These are phyloP conservation scores for Osmoderma eremita DNA, from an alignment of 2,888 invertebrate genomes.

Conservation along the genomic window DNA sequence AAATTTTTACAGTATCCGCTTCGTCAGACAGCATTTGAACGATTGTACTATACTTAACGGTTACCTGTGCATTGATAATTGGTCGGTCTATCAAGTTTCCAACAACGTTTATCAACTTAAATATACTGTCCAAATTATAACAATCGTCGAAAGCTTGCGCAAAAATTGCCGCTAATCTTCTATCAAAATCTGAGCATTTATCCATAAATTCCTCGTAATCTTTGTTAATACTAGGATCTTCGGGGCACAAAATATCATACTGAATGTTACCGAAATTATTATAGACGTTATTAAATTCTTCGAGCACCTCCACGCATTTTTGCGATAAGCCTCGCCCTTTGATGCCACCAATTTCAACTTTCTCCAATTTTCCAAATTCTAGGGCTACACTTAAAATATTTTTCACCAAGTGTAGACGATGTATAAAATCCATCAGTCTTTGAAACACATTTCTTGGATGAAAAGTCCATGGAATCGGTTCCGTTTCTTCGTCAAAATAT, in stretches of 20 bases:
- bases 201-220: slow-evolving; percentile 73
- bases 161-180: slow-evolving; percentile 81
- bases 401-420: slow-evolving; percentile 73
- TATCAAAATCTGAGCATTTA: slow-evolving; percentile 77
- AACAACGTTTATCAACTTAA: slow-evolving; percentile 66
- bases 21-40: slow-evolving; percentile 73
- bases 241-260: slow-evolving; percentile 81
- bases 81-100: slow-evolving; percentile 80
- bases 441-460: slow-evolving; percentile 77
- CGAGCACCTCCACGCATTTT: slow-evolving; percentile 57
- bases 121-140: slow-evolving; percentile 70
- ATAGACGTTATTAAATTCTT: slow-evolving; percentile 61
- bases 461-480: slow-evolving; percentile 80
- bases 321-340: slow-evolving; percentile 59
- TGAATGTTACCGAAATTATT: slow-evolving; percentile 66
- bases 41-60: slow-evolving; percentile 73
- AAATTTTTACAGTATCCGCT: slow-evolving; percentile 73
- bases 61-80: slow-evolving; percentile 76
- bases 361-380: slow-evolving; percentile 88
- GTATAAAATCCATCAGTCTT: slow-evolving; percentile 72
- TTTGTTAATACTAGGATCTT: slow-evolving; percentile 71
- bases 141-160: slow-evolving; percentile 85
- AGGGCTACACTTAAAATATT: slow-evolving; percentile 78
- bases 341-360: slow-evolving; percentile 66
- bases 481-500: slow-evolving; percentile 65